Conservation (phyloP, 2,888 invertebrate species). For the Cerceris rybyensis region DNA sequence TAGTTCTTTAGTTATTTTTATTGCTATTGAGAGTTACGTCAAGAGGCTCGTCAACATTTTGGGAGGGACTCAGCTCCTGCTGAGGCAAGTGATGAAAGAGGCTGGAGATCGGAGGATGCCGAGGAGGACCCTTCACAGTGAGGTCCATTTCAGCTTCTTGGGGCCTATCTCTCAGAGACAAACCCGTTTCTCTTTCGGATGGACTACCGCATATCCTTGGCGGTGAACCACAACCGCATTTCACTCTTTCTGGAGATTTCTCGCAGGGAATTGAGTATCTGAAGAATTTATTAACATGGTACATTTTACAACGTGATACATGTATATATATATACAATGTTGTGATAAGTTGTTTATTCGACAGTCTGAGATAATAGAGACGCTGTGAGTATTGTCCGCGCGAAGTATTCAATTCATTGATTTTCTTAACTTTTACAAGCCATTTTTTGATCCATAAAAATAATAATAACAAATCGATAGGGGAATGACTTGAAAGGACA, state of each 20-base stretch:
- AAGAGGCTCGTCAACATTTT: constrained; percentile 76
- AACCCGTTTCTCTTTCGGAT: constrained; percentile 51
- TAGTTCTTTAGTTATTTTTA: constrained; percentile 69
- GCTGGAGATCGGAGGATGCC: constrained; percentile 68
- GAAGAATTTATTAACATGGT: constrained; percentile 15
- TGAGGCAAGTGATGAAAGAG: constrained; percentile 74
- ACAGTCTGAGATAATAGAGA: background rate
- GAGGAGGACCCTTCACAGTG: constrained; percentile 75
- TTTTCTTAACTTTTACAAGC: too few species aligned
- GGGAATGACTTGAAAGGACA: too few species aligned
- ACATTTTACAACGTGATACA: background rate
- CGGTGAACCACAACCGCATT: constrained; percentile 76
- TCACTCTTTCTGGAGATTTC: constrained; percentile 76
- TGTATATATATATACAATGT: background rate
- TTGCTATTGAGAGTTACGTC: constrained; percentile 78
- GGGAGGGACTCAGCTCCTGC: constrained; percentile 70
- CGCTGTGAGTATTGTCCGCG: too few species aligned
- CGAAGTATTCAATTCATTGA: too few species aligned
- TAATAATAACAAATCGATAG: too few species aligned
- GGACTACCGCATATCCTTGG: constrained; percentile 70
- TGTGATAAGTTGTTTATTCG: background rate
- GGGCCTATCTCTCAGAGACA: constrained; percentile 62
- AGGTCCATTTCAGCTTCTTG: constrained; percentile 80
- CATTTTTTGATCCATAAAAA: too few species aligned
- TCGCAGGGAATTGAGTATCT: constrained; percentile 76